A percentile compares a stretch with the other conserved stretches of the same genome.
Evolutionary conservation across 2,113 vertebrate genomes (phyloP).

Genomic region (Gallinago media): DNA sequence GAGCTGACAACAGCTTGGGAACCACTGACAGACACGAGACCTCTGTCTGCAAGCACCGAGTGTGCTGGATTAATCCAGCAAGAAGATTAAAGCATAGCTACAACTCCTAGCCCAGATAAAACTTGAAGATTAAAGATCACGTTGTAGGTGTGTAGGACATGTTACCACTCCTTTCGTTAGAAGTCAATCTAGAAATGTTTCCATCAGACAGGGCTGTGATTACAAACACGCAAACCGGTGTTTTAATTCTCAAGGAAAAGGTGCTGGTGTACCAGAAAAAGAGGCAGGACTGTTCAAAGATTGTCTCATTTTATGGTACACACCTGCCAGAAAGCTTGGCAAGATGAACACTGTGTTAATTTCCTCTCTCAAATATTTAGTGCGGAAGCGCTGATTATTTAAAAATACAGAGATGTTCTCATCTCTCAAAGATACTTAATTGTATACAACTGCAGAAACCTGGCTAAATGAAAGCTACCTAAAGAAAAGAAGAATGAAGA

Average conservation of each 20-base stretch:
- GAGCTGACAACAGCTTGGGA: not conserved
- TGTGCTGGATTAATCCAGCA: not conserved
- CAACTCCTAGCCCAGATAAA: slow-evolving; percentile 38
- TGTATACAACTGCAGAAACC: not conserved
- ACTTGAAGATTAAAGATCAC: not conserved
- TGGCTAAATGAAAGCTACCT: not conserved
- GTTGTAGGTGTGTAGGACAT: slow-evolving; percentile 10
- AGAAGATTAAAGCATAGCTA: slow-evolving; percentile 51
- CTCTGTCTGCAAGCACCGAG: not conserved
- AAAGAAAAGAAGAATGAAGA: not conserved
- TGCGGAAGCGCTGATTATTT: not conserved
- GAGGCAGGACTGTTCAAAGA: not conserved
- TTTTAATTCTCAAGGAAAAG: not conserved
- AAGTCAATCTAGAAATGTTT: not conserved
- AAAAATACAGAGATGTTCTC: not conserved
- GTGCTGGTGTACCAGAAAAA: not conserved
- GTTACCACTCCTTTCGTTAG: slow-evolving; percentile 4
- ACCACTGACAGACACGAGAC: not conserved
- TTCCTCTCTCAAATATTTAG: not conserved
- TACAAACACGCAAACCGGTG: not conserved
- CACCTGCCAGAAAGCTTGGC: not conserved
- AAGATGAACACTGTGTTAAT: not conserved
- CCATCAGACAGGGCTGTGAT: not conserved
- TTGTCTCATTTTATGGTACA: not conserved
- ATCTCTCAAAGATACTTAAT: not conserved